These are phyloP conservation scores for Elachura formosa DNA, from an alignment of 2,113 vertebrate genomes.

Conservation along the genomic window DNA sequence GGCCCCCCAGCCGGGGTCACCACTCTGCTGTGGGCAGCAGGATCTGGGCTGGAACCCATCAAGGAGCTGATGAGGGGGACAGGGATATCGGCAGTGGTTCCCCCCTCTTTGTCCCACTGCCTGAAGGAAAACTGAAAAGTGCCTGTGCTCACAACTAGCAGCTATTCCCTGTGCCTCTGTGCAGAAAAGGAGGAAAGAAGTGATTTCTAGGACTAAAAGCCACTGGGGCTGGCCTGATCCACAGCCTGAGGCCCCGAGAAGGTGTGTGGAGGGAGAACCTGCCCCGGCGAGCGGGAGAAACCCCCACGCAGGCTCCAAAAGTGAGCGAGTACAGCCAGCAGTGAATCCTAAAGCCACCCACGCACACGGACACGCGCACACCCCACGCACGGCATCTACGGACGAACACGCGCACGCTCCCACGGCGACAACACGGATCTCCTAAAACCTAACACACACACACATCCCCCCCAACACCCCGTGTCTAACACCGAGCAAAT, in stretches of 20 bases:
- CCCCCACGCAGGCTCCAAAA: neutral
- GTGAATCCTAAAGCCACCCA: neutral
- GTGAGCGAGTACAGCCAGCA: neutral
- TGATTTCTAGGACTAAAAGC: neutral
- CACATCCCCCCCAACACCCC: neutral
- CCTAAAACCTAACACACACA: neutral
- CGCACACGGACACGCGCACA: neutral
- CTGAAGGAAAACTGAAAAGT: neutral
- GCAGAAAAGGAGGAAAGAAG: neutral
- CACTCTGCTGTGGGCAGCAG: neutral
- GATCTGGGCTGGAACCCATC: neutral
- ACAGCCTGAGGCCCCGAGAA: neutral
- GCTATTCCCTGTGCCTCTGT: constrained; percentile 6
- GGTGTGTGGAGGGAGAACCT: neutral
- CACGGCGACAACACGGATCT: neutral
- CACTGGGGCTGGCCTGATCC: fast-evolving
- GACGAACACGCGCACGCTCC: neutral
- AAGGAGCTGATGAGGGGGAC: neutral
- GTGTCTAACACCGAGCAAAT: constrained; percentile 12
- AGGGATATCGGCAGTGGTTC: neutral
- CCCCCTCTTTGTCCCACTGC: neutral
- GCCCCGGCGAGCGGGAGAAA: neutral
- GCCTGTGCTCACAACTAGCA: constrained; percentile 35
- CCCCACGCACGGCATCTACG: neutral
- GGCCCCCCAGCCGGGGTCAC: neutral